Percentiles rank a stretch among this genome's conserved stretches.
These are phyloP conservation scores for Megathymus violae DNA, from an alignment of 1,140 invertebrate species.

Conservation along the genomic window DNA sequence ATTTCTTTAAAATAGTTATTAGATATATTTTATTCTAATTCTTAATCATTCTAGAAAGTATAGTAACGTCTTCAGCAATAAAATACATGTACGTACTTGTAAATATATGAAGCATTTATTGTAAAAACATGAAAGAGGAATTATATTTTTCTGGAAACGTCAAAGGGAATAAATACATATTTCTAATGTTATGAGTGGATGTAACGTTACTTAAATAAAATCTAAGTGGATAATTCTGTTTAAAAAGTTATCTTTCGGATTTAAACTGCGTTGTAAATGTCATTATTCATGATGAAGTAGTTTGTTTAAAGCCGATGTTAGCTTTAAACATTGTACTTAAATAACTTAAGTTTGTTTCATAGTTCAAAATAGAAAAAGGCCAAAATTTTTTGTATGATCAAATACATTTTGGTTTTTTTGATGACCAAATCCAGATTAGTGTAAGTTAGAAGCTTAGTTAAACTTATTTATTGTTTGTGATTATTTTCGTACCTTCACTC, in stretches of 20 bases:
- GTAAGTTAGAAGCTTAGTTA: constrained; percentile 68
- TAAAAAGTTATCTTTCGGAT: constrained; percentile 32
- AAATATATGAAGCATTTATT: constrained; percentile 77
- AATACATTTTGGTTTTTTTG: constrained; percentile 61
- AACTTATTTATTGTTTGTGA: constrained; percentile 79
- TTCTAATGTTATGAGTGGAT: constrained; percentile 63
- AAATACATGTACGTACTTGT: constrained; percentile 74
- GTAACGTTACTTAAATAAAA: constrained; percentile 45
- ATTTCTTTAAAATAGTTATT: constrained; percentile 71
- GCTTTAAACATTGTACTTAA: constrained; percentile 71
- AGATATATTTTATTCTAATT: constrained; percentile 70
- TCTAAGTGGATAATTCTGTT: constrained; percentile 43
- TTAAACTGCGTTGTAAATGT: constrained; percentile 42
- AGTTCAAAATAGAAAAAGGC: constrained; percentile 57
- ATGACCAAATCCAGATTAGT: constrained; percentile 73
- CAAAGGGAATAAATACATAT: constrained; percentile 53
- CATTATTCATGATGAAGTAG: constrained; percentile 45
- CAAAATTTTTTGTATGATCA: constrained; percentile 62
- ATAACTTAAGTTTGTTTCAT: constrained; percentile 58
- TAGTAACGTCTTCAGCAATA: constrained; percentile 77
- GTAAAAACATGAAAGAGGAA: constrained; percentile 76
- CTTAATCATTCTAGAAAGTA: constrained; percentile 67
- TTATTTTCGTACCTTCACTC: constrained; percentile 73
- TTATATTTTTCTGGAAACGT: constrained; percentile 79
- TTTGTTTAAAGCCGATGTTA: constrained; percentile 69